phyloP scores from a whole-genome alignment of 2,113 vertebrate genomes.

The Semnornis frantzii region DNA sequence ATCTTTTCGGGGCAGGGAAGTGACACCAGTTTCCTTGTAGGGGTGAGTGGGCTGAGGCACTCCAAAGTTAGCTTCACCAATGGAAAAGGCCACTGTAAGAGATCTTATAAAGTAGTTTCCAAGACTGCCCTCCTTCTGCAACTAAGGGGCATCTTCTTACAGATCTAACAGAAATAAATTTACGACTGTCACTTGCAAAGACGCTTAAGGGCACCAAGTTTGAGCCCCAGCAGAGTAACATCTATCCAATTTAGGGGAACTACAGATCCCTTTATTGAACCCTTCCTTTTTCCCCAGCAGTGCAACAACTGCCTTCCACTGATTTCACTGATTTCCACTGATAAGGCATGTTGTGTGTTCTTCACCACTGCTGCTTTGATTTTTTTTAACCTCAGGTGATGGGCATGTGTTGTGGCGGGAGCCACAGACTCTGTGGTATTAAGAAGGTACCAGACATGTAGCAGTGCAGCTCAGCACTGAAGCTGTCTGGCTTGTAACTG shows the following conservation, averaged over 20 bases:
- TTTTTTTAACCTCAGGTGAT: not conserved
- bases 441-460: not conserved
- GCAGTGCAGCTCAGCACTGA: not conserved
- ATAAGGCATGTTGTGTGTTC: not conserved
- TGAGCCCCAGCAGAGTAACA: not conserved
- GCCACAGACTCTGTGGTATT: no score
- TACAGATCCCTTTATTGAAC: not conserved
- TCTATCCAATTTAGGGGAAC: not conserved
- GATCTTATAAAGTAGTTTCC: not conserved
- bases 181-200: not conserved
- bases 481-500: not conserved
- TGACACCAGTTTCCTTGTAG: not conserved
- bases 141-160: not conserved
- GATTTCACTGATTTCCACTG: not conserved
- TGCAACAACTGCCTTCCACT: not conserved
- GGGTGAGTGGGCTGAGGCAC: not conserved
- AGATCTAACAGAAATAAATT: not conserved
- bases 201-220: not conserved
- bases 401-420: fast-evolving
- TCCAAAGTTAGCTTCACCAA: not conserved
- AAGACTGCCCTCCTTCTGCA: not conserved
- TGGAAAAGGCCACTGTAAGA: not conserved
- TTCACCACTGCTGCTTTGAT: not conserved
- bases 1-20: no score
- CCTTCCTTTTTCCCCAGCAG: not conserved